Conservation (phyloP, 2,113 vertebrate genomes). For the Myotis yumanensis region DNA sequence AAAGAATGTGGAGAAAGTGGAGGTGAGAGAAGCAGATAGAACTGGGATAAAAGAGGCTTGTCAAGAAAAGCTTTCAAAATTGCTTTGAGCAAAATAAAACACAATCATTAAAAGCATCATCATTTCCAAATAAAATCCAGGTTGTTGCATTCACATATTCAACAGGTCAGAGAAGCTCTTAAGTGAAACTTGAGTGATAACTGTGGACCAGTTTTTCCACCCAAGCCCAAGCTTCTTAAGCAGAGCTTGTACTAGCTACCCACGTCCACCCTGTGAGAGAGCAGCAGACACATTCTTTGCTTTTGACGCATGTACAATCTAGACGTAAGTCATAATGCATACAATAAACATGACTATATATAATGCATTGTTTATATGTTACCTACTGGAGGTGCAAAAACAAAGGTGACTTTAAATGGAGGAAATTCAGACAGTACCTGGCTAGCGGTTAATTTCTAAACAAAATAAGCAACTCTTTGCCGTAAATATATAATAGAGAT, state of each 20-base stretch:
- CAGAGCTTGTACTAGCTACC: background rate
- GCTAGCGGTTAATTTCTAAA: conserved; percentile 41
- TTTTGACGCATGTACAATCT: conserved; percentile 7
- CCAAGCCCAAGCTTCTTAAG: background rate
- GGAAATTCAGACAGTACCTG: conserved; percentile 5
- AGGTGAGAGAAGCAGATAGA: background rate
- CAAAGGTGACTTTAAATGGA: conserved; percentile 22
- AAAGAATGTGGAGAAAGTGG: background rate
- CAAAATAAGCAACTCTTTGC: conserved; percentile 7
- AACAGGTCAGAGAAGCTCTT: conserved; percentile 18
- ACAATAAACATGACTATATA: background rate
- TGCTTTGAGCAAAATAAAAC: background rate
- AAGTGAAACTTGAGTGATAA: background rate
- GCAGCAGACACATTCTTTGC: background rate
- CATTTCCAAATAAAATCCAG: background rate
- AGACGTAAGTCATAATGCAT: background rate
- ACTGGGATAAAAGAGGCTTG: background rate
- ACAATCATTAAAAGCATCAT: background rate
- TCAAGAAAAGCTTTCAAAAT: conserved; percentile 23
- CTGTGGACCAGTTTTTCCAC: background rate
- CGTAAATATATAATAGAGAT: background rate
- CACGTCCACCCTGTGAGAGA: background rate
- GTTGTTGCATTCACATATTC: background rate
- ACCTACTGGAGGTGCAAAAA: background rate
- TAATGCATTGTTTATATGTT: background rate